Conservation (phyloP, 1,140 invertebrate genomes). For the Ditylenchus dipsaci region DNA sequence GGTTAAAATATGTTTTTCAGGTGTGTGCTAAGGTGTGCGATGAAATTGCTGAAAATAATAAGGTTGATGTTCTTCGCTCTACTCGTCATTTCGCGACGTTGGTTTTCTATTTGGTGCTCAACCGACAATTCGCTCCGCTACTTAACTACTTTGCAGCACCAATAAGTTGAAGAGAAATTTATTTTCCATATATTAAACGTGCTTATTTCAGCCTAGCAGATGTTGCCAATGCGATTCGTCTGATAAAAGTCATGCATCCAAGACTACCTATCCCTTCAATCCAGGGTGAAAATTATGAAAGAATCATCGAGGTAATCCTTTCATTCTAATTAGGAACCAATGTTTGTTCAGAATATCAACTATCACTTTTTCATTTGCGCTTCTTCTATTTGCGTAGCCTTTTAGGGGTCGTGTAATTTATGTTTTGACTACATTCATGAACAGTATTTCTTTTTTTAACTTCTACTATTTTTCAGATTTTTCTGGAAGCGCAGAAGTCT, state of each 20-base stretch:
- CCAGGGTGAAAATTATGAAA: constrained; percentile 17
- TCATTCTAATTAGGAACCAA: too few species aligned
- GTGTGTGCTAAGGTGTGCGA: constrained; percentile 73
- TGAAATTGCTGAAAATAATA: constrained; percentile 67
- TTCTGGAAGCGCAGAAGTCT: too few species aligned
- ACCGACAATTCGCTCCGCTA: constrained; percentile 73
- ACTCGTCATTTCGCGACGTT: constrained; percentile 88
- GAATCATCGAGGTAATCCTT: constrained; percentile 15
- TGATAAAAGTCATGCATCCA: constrained; percentile 25
- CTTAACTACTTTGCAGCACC: constrained; percentile 69
- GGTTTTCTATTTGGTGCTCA: constrained; percentile 78
- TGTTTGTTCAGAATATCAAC: too few species aligned
- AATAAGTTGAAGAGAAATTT: too few species aligned
- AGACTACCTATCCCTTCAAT: constrained; percentile 23
- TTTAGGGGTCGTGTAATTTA: too few species aligned
- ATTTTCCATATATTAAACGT: too few species aligned
- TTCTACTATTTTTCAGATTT: too few species aligned
- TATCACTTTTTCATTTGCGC: too few species aligned
- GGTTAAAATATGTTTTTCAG: constrained; percentile 44
- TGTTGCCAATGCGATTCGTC: constrained; percentile 28
- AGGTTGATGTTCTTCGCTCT: constrained; percentile 74
- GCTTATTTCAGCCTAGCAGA: constrained; percentile 29
- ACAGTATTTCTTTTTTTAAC: too few species aligned
- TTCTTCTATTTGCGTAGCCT: too few species aligned
- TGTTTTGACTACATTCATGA: too few species aligned